Evolutionary conservation across 2,888 invertebrate species (phyloP), one percentile per base, ranked within the genome.

Genomic region (Germaria angustata): DNA sequence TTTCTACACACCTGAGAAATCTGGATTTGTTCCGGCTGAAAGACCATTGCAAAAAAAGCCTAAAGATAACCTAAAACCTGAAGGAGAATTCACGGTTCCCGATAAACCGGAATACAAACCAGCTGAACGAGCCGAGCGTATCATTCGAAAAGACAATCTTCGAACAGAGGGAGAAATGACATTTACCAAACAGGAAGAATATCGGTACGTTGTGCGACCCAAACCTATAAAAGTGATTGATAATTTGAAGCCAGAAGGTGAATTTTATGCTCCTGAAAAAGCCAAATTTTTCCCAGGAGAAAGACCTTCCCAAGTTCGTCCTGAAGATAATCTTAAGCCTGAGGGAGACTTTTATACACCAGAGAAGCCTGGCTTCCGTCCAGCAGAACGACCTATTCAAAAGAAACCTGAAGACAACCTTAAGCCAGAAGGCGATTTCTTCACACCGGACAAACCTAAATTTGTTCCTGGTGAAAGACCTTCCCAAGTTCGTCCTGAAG

Each of bases 161-260:
- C 89, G 90, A 69, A 92, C 92, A 0, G 94, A 94, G 88, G 93
- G 93, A 8, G 92, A 92, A 6, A 93, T 94, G 81, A 91, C 93
- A 82, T 90, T 91, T 69, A 92, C 92, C 1, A 89, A 91, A 39
- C 90, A 90, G 72, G 85, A 88, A 1, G 92, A 92, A 8, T 92
- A 92, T 28, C 84, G 81, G 90, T 13, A 91, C 86, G 86, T 1
- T 75, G 93, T 94, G 86, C 92, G 91, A 85, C 93, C 92, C 28
- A 87, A 91, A 39, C 49, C 36, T 3, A 28, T 49, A 9, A 72
- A 49, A 17, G 11, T 15, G 5, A 76, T 83, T 36, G 87, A 87
- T 61, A 86, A 87, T 61, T 55, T 87, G 1, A 84, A 71, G 91
- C 0, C 90, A 87, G 80, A 91, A 89, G 80, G 91, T 88, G 32